A percentile compares a stretch with the other conserved stretches of the same genome.
These are phyloP conservation scores for Vanessa tameamea DNA, from an alignment of 1,140 invertebrate species.

Conservation along the genomic window DNA sequence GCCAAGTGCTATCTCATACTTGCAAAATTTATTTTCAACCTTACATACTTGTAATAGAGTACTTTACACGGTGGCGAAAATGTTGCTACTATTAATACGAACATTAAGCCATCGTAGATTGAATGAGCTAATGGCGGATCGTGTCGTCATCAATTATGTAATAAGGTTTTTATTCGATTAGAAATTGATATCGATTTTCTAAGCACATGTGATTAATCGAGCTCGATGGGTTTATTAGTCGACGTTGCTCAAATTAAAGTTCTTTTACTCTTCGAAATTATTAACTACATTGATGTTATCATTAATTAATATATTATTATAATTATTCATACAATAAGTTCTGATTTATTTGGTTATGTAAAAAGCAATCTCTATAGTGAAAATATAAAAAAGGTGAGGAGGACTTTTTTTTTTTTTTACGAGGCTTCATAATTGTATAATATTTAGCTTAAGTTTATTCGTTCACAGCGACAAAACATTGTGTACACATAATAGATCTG, in stretches of 20 bases:
- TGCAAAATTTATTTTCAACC: neutral
- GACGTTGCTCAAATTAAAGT: neutral
- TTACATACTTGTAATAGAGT: neutral
- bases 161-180: slow-evolving; percentile 19
- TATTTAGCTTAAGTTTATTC: too few relatives aligned
- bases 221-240: neutral
- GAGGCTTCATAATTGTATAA: too few relatives aligned
- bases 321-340: too few relatives aligned
- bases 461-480: too few relatives aligned
- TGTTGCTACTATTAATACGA: slow-evolving; percentile 14
- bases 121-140: slow-evolving; percentile 25
- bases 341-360: too few relatives aligned
- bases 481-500: too few relatives aligned
- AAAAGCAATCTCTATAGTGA: too few relatives aligned
- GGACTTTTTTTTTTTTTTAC: too few relatives aligned
- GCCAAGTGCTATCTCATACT: slow-evolving; percentile 7
- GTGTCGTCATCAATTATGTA: slow-evolving; percentile 24
- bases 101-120: slow-evolving; percentile 32
- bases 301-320: too few relatives aligned
- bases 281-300: neutral
- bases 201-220: neutral
- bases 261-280: neutral
- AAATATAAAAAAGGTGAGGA: too few relatives aligned
- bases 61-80: neutral
- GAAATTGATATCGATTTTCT: slow-evolving; percentile 14